A percentile compares a stretch with the other conserved stretches of the same genome.
phyloP scores from a whole-genome alignment of 2,797 vertebrate genomes.

The Furcifer pardalis region DNA sequence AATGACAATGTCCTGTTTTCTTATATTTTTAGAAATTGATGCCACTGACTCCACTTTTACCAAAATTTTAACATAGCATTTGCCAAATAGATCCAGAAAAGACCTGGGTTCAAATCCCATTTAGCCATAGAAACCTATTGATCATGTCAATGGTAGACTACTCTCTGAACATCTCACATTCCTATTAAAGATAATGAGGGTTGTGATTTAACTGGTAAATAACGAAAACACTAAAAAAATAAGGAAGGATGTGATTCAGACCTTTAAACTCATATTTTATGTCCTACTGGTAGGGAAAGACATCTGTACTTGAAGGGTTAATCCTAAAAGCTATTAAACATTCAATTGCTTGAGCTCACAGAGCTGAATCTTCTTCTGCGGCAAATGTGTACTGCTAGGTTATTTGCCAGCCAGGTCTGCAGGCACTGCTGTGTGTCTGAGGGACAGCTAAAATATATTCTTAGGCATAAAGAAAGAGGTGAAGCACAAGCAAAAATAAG shows the following conservation, averaged over 20 bases:
- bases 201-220: too few relatives aligned
- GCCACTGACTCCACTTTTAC: neutral
- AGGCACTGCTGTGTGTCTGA: neutral
- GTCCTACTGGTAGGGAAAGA: neutral
- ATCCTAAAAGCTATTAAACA: neutral
- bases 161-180: too few relatives aligned
- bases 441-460: slow-evolving; percentile 24
- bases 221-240: neutral
- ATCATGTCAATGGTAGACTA: too few relatives aligned
- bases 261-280: neutral
- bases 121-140: too few relatives aligned
- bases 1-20: slow-evolving; percentile 25
- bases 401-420: neutral
- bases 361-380: neutral
- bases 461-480: slow-evolving; percentile 27
- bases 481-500: slow-evolving; percentile 44
- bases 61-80: slow-evolving; percentile 16
- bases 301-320: neutral
- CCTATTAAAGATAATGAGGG: too few relatives aligned
- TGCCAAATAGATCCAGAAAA: neutral
- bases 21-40: slow-evolving; percentile 9
- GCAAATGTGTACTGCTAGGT: neutral
- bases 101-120: too few relatives aligned
- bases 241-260: neutral
- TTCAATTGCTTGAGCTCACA: neutral